Conservation (phyloP, 1,140 invertebrate species). For the Parasteatoda tepidariorum region DNA sequence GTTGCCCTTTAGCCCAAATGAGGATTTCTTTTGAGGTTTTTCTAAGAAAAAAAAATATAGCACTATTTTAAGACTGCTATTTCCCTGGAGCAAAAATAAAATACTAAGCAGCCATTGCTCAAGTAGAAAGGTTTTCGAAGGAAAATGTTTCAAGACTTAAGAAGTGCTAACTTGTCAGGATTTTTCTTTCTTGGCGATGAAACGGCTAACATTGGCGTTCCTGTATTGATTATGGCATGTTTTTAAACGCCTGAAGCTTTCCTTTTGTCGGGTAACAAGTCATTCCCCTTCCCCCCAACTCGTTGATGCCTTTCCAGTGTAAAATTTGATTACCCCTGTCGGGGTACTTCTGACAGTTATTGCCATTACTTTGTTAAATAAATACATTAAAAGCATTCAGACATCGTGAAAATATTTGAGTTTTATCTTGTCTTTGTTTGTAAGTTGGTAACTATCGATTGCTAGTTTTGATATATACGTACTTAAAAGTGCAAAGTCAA, state of each 20-base stretch:
- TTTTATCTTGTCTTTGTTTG: too few relatives aligned
- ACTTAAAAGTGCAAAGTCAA: too few relatives aligned
- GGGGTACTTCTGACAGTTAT: slow-evolving; percentile 3
- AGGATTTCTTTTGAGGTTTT: slow-evolving; percentile 20
- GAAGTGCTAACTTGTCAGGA: background rate
- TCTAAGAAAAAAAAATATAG: slow-evolving; percentile 7
- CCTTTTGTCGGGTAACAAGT: background rate
- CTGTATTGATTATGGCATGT: slow-evolving; percentile 10
- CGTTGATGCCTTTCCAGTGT: background rate
- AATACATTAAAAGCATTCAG: too few relatives aligned
- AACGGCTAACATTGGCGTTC: too few relatives aligned
- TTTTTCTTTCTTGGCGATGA: too few relatives aligned
- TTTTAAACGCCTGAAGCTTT: background rate
- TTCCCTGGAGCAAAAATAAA: background rate
- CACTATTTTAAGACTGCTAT: background rate
- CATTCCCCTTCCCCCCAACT: too few relatives aligned
- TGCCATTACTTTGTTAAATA: slow-evolving; percentile 11
- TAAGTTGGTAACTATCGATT: too few relatives aligned
- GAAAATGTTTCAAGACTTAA: background rate
- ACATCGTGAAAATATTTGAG: too few relatives aligned
- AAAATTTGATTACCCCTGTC: slow-evolving; percentile 18
- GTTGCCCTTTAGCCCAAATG: too few relatives aligned
- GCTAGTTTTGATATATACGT: too few relatives aligned
- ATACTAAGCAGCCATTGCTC: background rate
- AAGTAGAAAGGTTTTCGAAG: slow-evolving; percentile 16